Conservation (phyloP, 2,888 invertebrate genomes). For the Ligdia adustata region DNA sequence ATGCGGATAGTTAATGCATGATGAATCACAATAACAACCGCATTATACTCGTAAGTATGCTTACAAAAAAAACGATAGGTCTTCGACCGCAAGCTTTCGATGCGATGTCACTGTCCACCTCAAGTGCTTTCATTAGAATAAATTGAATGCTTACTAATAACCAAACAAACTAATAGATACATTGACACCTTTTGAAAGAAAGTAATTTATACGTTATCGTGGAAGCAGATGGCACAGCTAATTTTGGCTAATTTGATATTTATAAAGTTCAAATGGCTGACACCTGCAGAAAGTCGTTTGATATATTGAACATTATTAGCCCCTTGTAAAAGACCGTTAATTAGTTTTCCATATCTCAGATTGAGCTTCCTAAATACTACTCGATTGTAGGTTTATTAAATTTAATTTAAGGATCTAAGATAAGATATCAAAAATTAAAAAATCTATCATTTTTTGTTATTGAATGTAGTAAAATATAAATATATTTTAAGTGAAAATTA, state of each 20-base stretch:
- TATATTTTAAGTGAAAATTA: no score
- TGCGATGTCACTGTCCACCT: constrained; percentile 37
- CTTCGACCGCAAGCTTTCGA: constrained; percentile 41
- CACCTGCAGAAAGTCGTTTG: constrained; percentile 27
- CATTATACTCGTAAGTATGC: constrained; percentile 13
- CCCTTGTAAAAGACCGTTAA: constrained; percentile 9
- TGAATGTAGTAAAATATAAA: no score
- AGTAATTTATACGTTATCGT: constrained; percentile 16
- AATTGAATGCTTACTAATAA: constrained; percentile 31
- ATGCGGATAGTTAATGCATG: constrained; percentile 39
- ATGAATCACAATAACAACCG: constrained; percentile 47
- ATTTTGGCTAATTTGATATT: constrained; percentile 19
- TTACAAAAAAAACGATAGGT: constrained; percentile 44
- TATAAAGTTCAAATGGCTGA: constrained; percentile 23
- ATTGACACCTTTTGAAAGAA: constrained; percentile 30
- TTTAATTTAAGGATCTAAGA: no score
- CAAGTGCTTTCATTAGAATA: constrained; percentile 39
- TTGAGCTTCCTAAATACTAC: no score
- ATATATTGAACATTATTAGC: constrained; percentile 10
- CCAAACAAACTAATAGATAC: constrained; percentile 22
- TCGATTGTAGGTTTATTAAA: no score
- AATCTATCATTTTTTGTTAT: no score
- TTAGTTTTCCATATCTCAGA: not conserved
- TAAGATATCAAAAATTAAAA: no score
- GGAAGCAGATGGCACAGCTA: constrained; percentile 22